Percentiles rank a stretch among this genome's conserved stretches.
phyloP scores from a whole-genome alignment of 2,113 vertebrate species.

The Pachycephala philippinensis region DNA sequence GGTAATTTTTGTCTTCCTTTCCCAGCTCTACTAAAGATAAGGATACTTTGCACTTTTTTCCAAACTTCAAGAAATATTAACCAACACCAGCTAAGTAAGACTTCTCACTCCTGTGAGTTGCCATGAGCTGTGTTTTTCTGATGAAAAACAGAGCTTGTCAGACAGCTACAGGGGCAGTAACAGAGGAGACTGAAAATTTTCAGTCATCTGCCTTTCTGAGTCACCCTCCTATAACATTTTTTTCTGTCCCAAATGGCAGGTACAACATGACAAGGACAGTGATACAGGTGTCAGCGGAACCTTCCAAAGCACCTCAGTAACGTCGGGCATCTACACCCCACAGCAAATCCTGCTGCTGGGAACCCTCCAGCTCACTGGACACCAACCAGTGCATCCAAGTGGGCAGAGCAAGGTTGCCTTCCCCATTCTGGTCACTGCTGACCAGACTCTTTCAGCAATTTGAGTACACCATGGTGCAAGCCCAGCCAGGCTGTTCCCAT shows the following conservation, averaged over 20 bases:
- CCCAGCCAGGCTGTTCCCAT: not conserved
- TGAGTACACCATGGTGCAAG: not conserved
- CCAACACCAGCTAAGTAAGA: not conserved
- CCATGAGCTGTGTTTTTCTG: not conserved
- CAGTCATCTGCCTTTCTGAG: not conserved
- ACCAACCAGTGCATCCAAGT: not conserved
- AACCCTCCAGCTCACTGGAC: not conserved
- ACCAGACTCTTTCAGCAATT: not conserved
- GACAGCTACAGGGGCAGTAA: not conserved
- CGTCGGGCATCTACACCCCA: fast-evolving
- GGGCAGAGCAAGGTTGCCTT: not conserved
- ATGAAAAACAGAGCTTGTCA: not conserved
- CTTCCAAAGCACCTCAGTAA: not conserved
- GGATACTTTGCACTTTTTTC: not conserved
- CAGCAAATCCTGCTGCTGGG: not conserved
- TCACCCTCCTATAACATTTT: not conserved
- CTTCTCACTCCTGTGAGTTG: not conserved
- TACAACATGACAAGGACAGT: not conserved
- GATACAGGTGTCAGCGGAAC: not conserved
- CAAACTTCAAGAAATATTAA: not conserved
- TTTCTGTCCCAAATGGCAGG: not conserved
- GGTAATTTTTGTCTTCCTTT: not conserved
- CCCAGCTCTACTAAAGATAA: not conserved
- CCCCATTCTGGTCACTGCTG: not conserved
- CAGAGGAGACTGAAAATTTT: not conserved